Base-by-base conservation (phyloP, 2,888 invertebrate genomes). In the Oeneis ivallda region DNA sequence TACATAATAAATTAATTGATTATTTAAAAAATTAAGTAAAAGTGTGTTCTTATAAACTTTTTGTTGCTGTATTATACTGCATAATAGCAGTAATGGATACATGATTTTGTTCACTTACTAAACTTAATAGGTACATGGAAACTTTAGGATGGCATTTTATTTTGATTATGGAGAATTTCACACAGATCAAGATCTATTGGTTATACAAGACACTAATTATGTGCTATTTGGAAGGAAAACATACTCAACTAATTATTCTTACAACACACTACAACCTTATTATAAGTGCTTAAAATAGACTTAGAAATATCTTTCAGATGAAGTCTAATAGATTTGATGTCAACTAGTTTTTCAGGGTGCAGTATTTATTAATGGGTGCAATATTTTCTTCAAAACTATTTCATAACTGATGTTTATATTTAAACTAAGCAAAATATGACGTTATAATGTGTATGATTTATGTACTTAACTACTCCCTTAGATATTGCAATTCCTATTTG, bases 401-500 rank as follows among this genome's bases (percentile, higher is more conserved):
- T 26, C 26, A 26, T n/a, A 60, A 49, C 41, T 7, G 19, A 39
- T 19, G 19, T 43, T 15, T n/a, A 7, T 8, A 41, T 10, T 11
- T 10, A 13, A 13, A 45, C 10, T 41, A 49, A 34, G 47, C 49
- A 50, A 61, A 61, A 34, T 41, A 54, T 17, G 13, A 11, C 6
- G 6, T 19, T 50, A 41, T 34, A 19, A 41, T 34, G 37, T 60
- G 19, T 19, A 19, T 49, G 10, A 17, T 60, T 15, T 49, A 17
- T 19, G 10, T 17, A 61, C 43, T 43, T 60, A 41, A 57, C 52
- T 34, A 53, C 60, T 59, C 37, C 32, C 39, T 67, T 54, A 60
- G 19, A 53, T 54, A 45, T 63, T 59, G 67, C 76, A 79, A 75
- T 79, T 78, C 77, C 76, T 77, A 76, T 69, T 68, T 58, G 67